Conservation (phyloP, 64 coral and sea anemone species). For the Platygyra sinensis region DNA sequence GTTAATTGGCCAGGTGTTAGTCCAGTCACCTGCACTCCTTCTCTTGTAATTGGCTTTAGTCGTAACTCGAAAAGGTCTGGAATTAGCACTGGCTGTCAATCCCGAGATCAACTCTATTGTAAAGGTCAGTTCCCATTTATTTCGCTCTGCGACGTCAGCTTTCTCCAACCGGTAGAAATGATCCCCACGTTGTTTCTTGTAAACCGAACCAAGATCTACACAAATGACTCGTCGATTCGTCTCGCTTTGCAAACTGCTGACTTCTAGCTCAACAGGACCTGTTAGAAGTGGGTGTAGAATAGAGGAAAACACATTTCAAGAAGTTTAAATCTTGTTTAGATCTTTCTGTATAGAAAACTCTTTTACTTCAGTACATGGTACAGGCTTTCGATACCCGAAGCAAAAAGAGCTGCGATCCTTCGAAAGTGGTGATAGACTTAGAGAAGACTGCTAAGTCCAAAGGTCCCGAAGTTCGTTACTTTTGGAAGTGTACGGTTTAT, state of each 20-base stretch:
- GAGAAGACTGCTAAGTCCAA: no score
- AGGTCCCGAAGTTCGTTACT: no score
- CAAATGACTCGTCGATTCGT: neutral
- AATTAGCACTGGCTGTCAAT: neutral
- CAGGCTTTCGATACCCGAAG: no score
- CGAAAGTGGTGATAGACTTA: no score
- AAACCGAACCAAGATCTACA: constrained; percentile 24
- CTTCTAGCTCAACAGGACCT: neutral
- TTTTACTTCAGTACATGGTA: no score
- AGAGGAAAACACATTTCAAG: no score
- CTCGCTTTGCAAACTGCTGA: neutral
- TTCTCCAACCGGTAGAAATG: constrained; percentile 10
- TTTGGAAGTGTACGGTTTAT: no score
- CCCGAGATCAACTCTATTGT: neutral
- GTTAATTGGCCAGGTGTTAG: no score
- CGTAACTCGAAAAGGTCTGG: constrained; percentile 28
- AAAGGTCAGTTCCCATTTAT: constrained; percentile 22
- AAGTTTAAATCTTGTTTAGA: no score
- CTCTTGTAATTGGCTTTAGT: constrained; percentile 8
- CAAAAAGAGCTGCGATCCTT: no score
- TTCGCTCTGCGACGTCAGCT: constrained; percentile 1
- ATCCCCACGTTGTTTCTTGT: constrained; percentile 1
- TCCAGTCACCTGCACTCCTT: neutral
- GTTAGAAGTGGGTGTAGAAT: neutral
- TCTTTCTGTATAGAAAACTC: no score